Conservation (phyloP, 1,140 invertebrate genomes). For the Aplysia californica region DNA sequence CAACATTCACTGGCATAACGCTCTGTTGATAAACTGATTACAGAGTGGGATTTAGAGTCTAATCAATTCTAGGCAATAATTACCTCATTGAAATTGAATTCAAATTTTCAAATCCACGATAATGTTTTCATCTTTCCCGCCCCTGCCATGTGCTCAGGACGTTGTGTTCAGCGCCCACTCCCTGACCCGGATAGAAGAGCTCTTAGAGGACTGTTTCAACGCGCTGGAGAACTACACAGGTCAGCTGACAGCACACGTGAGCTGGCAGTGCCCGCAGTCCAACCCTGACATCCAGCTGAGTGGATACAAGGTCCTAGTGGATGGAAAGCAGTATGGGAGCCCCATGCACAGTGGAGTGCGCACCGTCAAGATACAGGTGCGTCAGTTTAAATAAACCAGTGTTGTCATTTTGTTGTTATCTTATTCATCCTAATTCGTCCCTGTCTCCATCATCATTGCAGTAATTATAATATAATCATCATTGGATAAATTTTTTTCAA, state of each 20-base stretch:
- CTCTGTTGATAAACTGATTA: too few relatives aligned
- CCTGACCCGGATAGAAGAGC: conserved; percentile 59
- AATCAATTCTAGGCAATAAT: too few relatives aligned
- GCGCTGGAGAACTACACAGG: conserved; percentile 62
- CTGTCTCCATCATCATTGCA: not conserved
- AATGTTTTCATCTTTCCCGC: too few relatives aligned
- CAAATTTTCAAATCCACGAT: too few relatives aligned
- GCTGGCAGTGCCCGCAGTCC: conserved; percentile 64
- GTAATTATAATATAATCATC: too few relatives aligned
- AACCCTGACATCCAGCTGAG: conserved; percentile 58
- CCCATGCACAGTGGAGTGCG: conserved; percentile 59
- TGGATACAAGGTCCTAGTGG: conserved; percentile 64
- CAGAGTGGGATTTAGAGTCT: too few relatives aligned
- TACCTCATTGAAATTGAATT: too few relatives aligned
- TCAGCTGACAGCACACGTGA: conserved; percentile 63
- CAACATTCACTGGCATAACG: too few relatives aligned
- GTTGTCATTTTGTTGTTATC: not conserved
- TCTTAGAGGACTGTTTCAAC: conserved; percentile 62
- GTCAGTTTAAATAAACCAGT: not conserved
- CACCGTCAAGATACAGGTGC: conserved; percentile 63
- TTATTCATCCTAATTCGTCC: not conserved
- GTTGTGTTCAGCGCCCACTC: conserved; percentile 59
- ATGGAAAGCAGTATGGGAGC: conserved; percentile 67
- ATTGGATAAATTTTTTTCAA: too few relatives aligned
- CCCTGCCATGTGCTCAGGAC: too few relatives aligned